These are phyloP conservation scores for Antheraea yamamai DNA, from an alignment of 2,888 invertebrate genomes.

Conservation along the genomic window DNA sequence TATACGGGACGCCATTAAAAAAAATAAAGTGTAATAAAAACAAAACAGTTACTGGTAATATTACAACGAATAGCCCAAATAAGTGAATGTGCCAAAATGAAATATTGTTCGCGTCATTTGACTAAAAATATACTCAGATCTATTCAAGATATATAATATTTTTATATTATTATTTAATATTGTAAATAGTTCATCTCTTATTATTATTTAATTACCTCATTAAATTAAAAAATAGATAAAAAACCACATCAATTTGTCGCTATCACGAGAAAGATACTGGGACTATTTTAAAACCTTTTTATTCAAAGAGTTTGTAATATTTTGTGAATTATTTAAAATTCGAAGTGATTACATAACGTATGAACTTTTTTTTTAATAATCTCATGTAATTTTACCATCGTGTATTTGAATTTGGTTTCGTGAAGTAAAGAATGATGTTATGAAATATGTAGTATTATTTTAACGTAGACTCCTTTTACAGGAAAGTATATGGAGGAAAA, in stretches of 20 bases:
- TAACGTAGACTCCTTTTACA: neutral
- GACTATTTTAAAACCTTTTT: neutral
- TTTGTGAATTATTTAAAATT: neutral
- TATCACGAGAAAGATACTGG: neutral
- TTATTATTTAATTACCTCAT: constrained; percentile 14
- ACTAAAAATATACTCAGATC: neutral
- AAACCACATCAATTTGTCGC: neutral
- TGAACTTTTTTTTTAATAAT: constrained; percentile 21
- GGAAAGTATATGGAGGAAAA: neutral
- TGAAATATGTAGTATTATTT: constrained; percentile 37
- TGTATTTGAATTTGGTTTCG: constrained; percentile 55
- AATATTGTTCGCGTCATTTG: neutral
- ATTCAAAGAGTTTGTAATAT: constrained; percentile 3
- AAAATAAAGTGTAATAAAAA: neutral
- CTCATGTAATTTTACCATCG: constrained; percentile 33
- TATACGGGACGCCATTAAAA: neutral
- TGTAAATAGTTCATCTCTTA: constrained; percentile 9
- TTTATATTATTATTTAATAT: neutral
- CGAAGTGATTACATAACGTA: neutral
- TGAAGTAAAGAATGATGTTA: constrained; percentile 65
- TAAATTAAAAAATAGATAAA: constrained; percentile 7
- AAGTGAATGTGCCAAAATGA: neutral
- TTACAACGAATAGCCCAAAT: constrained; percentile 7
- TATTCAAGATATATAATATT: constrained; percentile 3
- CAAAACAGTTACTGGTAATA: neutral